Base-by-base conservation (phyloP, 1,140 invertebrate genomes). In the Microplitis demolitor region DNA sequence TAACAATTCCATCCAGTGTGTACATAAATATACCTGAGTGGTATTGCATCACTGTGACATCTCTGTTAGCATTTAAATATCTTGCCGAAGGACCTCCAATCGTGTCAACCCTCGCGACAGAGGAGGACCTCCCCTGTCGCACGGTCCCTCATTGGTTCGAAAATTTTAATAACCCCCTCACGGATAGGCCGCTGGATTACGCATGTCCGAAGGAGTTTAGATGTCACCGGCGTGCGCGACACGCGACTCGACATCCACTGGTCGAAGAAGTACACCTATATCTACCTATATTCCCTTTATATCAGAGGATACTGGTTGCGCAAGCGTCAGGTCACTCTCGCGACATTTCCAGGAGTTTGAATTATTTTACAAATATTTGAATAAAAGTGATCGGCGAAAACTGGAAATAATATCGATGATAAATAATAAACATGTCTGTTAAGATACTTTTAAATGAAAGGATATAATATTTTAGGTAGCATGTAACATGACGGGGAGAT, bases 91-190 rank as follows among this genome's bases (percentile, higher is more conserved):
- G 11, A 14, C 34, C 62, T 64, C 31, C 62, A 64, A 37, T 51
- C 34, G 63, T 53, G 66, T 53, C 66, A 68, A 68, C 66, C 53
- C 54, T 58, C 34, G n/a, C 35, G 60, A 39, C 51, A 45, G 51
- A 66, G 71, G 45, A 78, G 79, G 78, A 73, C 72, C 75, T 80
- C 74, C 79, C 78, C 78, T 72, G 74, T 72, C 77, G 73, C 66
- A 79, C 74, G 60, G 69, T 70, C 82, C 75, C 81, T 84, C 80
- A 87, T 87, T 87, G 86, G 85, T 71, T 85, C 78, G 77, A 85
- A 84, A 87, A 86, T 86, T 86, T 87, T 87, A 87, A 87, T 86
- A 87, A 84, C 80, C 75, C 78, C 75, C 73, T 70, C 80, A 80
- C 78, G 78, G 85, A 87, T 87, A 87, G 86, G 86, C 76, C 77